A percentile compares a stretch with the other conserved stretches of the same genome.
Conservation (phyloP, 2,797 vertebrate genomes). For the Sebastes cheni region DNA sequence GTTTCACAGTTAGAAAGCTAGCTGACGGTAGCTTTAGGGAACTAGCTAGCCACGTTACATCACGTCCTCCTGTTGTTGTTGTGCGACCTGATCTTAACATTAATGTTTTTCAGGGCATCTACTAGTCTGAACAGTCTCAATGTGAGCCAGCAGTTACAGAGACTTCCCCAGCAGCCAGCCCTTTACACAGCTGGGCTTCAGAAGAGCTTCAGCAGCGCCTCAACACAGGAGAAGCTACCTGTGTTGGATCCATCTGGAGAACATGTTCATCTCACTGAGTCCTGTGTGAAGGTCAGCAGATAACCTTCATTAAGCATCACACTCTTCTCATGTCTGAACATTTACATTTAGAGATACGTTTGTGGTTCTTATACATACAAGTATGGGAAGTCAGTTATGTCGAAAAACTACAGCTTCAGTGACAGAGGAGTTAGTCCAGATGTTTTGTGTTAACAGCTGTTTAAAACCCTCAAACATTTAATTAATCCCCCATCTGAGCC, state of each 20-base stretch:
- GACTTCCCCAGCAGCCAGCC: not conserved
- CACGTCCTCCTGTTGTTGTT: not conserved
- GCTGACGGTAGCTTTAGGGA: not conserved
- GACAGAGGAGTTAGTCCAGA: not conserved
- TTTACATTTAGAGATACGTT: not conserved
- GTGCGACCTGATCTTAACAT: not conserved
- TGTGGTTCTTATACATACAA: not conserved
- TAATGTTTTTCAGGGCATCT: conserved; percentile 57
- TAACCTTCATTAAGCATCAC: not conserved
- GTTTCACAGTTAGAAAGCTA: conserved; percentile 18
- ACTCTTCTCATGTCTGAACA: not conserved
- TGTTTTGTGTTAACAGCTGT: not conserved
- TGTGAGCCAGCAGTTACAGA: conserved; percentile 26
- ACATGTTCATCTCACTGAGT: conserved; percentile 74
- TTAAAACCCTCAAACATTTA: too few species aligned
- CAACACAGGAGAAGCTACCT: conserved; percentile 49
- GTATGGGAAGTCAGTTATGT: not conserved
- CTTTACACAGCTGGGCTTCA: conserved; percentile 11
- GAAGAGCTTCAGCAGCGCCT: conserved; percentile 55
- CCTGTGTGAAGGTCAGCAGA: conserved; percentile 82
- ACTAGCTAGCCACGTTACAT: too few species aligned
- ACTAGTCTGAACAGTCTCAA: conserved; percentile 19
- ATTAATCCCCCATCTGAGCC: not conserved
- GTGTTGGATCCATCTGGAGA: conserved; percentile 47
- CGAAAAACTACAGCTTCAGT: not conserved